phyloP scores from a whole-genome alignment of 2,888 invertebrate species.

The Dioctria rufipes region DNA sequence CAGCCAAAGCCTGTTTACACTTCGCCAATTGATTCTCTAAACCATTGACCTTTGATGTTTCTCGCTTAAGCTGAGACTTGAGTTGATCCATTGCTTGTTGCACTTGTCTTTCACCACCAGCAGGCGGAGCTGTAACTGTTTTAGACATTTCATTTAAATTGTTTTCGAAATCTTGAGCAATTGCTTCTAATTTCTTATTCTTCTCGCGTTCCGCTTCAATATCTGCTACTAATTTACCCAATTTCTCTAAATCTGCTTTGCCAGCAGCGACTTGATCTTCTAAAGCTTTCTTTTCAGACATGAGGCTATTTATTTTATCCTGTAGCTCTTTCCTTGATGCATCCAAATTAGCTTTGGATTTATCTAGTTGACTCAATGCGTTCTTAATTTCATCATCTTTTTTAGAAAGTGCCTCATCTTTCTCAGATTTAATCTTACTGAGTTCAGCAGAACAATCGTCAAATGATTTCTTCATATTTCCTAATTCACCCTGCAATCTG shows the following conservation, averaged over 20 bases:
- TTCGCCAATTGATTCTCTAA: conserved; percentile 35
- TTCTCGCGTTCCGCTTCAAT: conserved; percentile 63
- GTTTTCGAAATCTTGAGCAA: conserved; percentile 55
- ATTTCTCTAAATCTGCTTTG: conserved; percentile 6
- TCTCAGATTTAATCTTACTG: not conserved
- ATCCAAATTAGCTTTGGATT: conserved; percentile 35
- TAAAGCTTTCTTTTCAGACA: conserved; percentile 25
- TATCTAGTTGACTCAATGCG: conserved; percentile 23
- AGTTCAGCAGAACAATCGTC: conserved; percentile 13
- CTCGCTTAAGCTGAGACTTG: conserved; percentile 44
- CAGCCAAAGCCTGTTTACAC: conserved; percentile 1
- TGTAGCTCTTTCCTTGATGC: conserved; percentile 22
- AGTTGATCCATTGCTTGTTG: conserved; percentile 38
- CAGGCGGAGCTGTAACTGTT: not conserved
- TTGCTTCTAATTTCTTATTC: conserved; percentile 59
- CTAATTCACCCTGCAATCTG: conserved; percentile 1
- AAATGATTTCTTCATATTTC: conserved; percentile 17
- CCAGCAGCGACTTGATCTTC: conserved; percentile 19
- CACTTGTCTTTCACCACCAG: not conserved
- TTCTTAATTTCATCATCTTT: conserved; percentile 18
- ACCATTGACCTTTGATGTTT: conserved; percentile 48
- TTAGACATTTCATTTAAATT: conserved; percentile 44
- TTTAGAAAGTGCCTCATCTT: not conserved
- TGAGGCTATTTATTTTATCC: conserved; percentile 38
- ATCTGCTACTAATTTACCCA: conserved; percentile 59